Evolutionary conservation across 2,797 vertebrate genomes (phyloP).

Genomic region (Urophycis tenuis): DNA sequence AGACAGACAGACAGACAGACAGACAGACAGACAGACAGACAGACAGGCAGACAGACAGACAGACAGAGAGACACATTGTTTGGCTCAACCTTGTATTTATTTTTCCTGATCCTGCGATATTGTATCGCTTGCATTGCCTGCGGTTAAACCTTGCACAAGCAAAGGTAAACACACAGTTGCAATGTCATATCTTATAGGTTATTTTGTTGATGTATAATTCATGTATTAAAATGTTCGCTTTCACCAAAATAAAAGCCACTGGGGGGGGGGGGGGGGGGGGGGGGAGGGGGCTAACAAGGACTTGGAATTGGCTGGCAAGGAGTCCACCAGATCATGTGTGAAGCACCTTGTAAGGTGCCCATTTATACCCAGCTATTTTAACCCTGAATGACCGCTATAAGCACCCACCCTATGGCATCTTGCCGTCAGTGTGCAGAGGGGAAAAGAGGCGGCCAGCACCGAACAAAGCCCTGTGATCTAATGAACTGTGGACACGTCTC

Average conservation of each 20-base stretch:
- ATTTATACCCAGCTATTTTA: neutral
- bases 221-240: neutral
- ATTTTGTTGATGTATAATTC: neutral
- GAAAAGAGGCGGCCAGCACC: neutral
- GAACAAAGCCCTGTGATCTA: neutral
- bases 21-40: slow-evolving; percentile 7
- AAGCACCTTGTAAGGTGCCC: neutral
- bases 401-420: neutral
- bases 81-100: neutral
- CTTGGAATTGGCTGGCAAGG: neutral
- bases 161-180: neutral
- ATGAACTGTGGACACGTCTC: neutral
- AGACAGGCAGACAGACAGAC: slow-evolving; percentile 4
- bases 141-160: neutral
- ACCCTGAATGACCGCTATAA: neutral
- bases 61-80: neutral
- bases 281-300: neutral
- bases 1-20: slow-evolving; percentile 7
- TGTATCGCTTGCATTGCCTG: neutral
- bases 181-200: neutral
- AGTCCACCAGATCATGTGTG: neutral
- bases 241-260: neutral
- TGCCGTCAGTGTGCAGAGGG: neutral
- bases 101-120: neutral
- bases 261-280: too few species aligned